phyloP scores from a whole-genome alignment of 2,113 vertebrate species.

The Merops nubicus region DNA sequence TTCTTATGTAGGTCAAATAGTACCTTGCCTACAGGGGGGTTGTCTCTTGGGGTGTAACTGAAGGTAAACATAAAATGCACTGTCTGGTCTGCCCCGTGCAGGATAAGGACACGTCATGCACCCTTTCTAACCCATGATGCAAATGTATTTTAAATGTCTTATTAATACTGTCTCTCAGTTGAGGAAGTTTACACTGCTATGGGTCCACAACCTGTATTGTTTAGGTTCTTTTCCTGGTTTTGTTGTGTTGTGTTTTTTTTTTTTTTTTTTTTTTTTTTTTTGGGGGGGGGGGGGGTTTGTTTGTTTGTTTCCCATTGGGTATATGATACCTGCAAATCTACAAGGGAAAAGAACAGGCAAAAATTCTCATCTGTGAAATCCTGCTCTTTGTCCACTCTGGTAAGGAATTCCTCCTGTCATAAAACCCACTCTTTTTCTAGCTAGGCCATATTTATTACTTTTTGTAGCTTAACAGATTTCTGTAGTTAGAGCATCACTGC shows the following conservation, averaged over 20 bases:
- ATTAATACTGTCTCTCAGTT: neutral
- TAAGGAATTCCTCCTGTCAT: neutral
- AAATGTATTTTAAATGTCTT: neutral
- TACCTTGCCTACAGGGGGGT: neutral
- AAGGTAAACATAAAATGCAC: neutral
- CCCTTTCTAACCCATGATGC: neutral
- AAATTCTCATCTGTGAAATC: neutral
- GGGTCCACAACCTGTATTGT: neutral
- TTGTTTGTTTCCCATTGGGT: neutral
- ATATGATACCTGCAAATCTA: neutral
- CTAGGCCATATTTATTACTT: neutral
- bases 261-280: too few relatives aligned
- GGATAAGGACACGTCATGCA: neutral
- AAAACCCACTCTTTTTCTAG: neutral
- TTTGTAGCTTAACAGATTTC: neutral
- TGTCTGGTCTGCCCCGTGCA: neutral
- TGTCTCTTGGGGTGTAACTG: neutral
- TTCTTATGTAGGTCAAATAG: conserved; percentile 19
- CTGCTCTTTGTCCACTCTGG: neutral
- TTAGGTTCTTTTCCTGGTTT: neutral
- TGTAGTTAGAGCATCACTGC: neutral
- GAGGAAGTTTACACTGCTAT: neutral
- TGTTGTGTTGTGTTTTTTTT: too few relatives aligned
- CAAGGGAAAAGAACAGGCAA: neutral
- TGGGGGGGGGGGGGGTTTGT: too few relatives aligned